Conservation (phyloP, 2,113 vertebrate genomes). For the Acanthochromis polyacanthus region DNA sequence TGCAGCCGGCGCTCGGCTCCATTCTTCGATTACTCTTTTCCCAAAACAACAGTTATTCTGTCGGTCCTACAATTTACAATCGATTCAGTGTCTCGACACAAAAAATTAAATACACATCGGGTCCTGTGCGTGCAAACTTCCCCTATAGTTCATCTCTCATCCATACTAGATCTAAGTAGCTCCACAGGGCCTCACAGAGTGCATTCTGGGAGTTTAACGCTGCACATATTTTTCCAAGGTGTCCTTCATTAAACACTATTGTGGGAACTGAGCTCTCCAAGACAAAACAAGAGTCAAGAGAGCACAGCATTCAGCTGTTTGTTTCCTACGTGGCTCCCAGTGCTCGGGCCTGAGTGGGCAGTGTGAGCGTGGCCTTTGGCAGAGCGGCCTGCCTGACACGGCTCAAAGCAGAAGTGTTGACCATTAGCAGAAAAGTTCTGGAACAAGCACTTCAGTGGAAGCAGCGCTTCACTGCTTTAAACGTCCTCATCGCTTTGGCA, state of each 20-base stretch:
- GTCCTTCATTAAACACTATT: slow-evolving; percentile 44
- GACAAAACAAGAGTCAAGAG: slow-evolving; percentile 15
- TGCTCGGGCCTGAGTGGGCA: slow-evolving; percentile 42
- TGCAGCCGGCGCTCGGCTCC: slow-evolving; percentile 12
- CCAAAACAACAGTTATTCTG: background rate
- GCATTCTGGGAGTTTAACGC: slow-evolving; percentile 50
- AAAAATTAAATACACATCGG: background rate
- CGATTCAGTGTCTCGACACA: background rate
- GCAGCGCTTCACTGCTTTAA: slow-evolving; percentile 53
- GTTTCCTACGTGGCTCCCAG: slow-evolving; percentile 36
- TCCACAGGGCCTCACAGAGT: slow-evolving; percentile 22
- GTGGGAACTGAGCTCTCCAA: slow-evolving; percentile 22
- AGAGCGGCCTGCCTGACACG: slow-evolving; percentile 53
- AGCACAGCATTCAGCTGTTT: slow-evolving; percentile 41
- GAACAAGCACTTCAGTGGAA: slow-evolving; percentile 51
- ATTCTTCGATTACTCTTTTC: background rate
- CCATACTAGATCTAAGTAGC: slow-evolving; percentile 20
- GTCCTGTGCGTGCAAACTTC: background rate
- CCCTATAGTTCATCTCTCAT: slow-evolving; percentile 27
- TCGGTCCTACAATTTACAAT: background rate
- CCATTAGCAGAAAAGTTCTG: slow-evolving; percentile 68
- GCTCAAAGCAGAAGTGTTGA: slow-evolving; percentile 62
- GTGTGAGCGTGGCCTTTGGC: slow-evolving; percentile 46
- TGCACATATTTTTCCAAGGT: slow-evolving; percentile 42
- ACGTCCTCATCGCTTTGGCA: slow-evolving; percentile 55